Base-by-base conservation (phyloP, 2,797 vertebrate species). In the Cetoscarus ocellatus region DNA sequence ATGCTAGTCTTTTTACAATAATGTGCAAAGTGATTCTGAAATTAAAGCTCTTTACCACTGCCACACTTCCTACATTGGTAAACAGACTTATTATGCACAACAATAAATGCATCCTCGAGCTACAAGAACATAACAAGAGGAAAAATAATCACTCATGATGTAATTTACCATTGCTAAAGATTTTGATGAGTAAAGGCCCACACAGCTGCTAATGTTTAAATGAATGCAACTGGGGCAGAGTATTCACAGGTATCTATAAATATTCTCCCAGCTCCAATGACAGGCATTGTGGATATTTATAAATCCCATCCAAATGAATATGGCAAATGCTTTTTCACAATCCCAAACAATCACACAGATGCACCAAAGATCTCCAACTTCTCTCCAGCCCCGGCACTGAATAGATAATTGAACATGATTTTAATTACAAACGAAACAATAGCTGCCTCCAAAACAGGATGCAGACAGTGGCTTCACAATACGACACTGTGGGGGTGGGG, bases 341-440 rank as follows among this genome's bases (percentile, higher is more conserved):
- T 75, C 70, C 60, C 70, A 76, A 84, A 88, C 82, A 85, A 86
- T 80, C 68, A n/a, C 43, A 67, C 83, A 82, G 85, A 87, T 71
- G 76, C 69, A 65, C 72, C 67, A 27, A 70, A 61, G 11, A 73
- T 70, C 43, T 43, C 39, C 54, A 76, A 72, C 70, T 67, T 66
- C 69, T 64, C 49, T 18, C 2, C 53, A 54, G 77, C 70, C 50
- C 48, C 8, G 3, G 59, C 42, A 12, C 47, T 38, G 50, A 36
- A 68, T 59, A 57, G 69, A 84, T 75, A 85, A 86, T 65, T 72
- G 54, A 84, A 84, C 73, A 73, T 13, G 48, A 87, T 80, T 86
- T 90, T 87, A 86, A 91, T 91, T 86, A 82, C 52, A 80, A 79
- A 79, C 75, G 68, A 82, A 84, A 87, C 82, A 88, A 86, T 67